phyloP scores from a whole-genome alignment of 2,888 invertebrate genomes.

The Caenorhabditis panamensis region DNA sequence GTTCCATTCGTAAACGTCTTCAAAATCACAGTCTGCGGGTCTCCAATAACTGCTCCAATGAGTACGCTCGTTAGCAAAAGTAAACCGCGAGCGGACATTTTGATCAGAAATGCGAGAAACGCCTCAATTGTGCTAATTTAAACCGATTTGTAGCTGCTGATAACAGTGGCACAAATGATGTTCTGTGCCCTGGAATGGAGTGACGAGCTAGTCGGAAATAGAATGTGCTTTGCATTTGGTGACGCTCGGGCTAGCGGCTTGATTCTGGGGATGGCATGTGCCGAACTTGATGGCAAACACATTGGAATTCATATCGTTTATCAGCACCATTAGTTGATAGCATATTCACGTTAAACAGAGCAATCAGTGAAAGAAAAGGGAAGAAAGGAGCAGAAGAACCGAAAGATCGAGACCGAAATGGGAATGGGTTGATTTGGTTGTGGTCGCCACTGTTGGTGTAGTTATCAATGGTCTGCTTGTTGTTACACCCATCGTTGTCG shows the following conservation, averaged over 20 bases:
- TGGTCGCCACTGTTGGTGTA: background rate
- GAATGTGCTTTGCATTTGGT: no score
- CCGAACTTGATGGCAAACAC: background rate
- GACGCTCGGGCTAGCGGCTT: background rate
- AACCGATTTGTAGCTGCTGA: conserved; percentile 39
- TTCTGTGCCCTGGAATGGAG: conserved; percentile 19
- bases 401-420: background rate
- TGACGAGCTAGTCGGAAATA: conserved; percentile 6
- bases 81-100: conserved; percentile 2
- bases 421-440: background rate
- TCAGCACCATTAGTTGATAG: background rate
- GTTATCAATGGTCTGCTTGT: background rate
- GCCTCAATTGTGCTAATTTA: conserved; percentile 27
- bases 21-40: conserved; percentile 3
- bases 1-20: conserved; percentile 1
- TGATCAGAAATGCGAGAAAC: conserved; percentile 19
- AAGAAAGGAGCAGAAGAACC: background rate
- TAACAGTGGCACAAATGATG: conserved; percentile 40
- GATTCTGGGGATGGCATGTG: background rate
- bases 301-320: background rate
- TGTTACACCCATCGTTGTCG: background rate
- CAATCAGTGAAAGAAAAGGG: background rate
- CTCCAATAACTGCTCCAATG: background rate
- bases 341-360: background rate
- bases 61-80: conserved; percentile 4